Evolutionary conservation across 37 sponge, comb jelly and placozoan species (phyloP).

Genomic region (Theonella swinhoei): DNA sequence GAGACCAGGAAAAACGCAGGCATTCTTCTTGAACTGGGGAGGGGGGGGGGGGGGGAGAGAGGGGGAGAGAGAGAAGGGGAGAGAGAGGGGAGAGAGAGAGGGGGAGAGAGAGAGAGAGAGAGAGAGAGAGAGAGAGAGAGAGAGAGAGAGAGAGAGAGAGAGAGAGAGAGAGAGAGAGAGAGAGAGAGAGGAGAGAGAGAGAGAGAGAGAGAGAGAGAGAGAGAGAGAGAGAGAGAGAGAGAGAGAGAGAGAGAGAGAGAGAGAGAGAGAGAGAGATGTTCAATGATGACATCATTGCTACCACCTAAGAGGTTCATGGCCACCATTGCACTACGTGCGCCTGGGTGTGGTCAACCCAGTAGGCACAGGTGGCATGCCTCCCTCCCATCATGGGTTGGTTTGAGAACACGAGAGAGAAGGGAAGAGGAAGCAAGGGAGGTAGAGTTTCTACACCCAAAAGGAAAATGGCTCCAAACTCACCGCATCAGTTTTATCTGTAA

Average conservation of each 20-base stretch:
- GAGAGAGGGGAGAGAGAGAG: not conserved
- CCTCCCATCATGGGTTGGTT: too few relatives aligned
- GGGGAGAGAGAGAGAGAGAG: not conserved
- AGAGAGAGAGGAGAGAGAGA: not conserved
- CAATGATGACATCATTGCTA: too few relatives aligned
- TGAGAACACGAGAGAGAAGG: not conserved
- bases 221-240: not conserved
- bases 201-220: not conserved
- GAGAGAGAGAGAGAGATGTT: not conserved
- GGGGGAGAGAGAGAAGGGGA: not conserved
- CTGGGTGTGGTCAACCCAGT: too few relatives aligned
- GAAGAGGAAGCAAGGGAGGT: not conserved
- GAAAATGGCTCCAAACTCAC: too few relatives aligned
- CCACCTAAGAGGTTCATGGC: too few relatives aligned
- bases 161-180: not conserved
- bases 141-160: not conserved
- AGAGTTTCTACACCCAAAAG: too few relatives aligned
- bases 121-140: not conserved
- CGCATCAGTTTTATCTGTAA: not conserved
- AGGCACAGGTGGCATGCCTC: too few relatives aligned
- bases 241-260: not conserved
- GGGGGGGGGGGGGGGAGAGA: not conserved
- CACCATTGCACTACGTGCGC: too few relatives aligned
- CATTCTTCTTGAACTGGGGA: not conserved
- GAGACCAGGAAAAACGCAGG: not conserved